Conservation (phyloP, 2,797 vertebrate genomes). For the Sebastes itinus region DNA sequence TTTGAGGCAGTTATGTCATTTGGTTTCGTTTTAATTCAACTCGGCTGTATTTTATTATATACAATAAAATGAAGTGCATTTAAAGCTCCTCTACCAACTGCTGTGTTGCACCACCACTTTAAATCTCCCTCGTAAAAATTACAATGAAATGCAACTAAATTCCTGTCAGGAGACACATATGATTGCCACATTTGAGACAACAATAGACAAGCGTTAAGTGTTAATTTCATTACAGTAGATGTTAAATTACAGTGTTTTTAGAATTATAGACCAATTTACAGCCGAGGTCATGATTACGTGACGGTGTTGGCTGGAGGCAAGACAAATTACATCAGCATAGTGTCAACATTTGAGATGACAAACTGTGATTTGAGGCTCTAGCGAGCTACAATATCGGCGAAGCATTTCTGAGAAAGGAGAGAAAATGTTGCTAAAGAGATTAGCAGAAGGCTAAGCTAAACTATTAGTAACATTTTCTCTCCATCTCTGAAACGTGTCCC, state of each 20-base stretch:
- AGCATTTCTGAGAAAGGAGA: too few species aligned
- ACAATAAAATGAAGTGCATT: constrained; percentile 56
- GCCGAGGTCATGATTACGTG: too few species aligned
- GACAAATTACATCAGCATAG: too few species aligned
- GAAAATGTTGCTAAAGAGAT: too few species aligned
- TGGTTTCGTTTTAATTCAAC: constrained; percentile 49
- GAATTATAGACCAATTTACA: too few species aligned
- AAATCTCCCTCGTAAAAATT: constrained; percentile 49
- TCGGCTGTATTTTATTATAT: constrained; percentile 53
- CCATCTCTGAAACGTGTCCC: too few species aligned
- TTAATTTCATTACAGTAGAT: constrained; percentile 36
- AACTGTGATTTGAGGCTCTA: too few species aligned
- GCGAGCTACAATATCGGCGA: too few species aligned
- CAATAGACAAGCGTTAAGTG: not conserved
- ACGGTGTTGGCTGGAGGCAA: too few species aligned
- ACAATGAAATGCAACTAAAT: constrained; percentile 48
- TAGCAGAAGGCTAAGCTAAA: too few species aligned
- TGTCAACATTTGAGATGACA: too few species aligned
- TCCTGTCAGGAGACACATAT: constrained; percentile 30
- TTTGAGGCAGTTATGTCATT: constrained; percentile 43
- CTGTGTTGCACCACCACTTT: constrained; percentile 25
- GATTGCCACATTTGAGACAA: constrained; percentile 2
- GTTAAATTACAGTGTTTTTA: not conserved
- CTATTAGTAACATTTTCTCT: too few species aligned
- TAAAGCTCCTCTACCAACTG: constrained; percentile 12